phyloP scores from a whole-genome alignment of 2,888 invertebrate species.

The Nematopogon swammerdamellus region DNA sequence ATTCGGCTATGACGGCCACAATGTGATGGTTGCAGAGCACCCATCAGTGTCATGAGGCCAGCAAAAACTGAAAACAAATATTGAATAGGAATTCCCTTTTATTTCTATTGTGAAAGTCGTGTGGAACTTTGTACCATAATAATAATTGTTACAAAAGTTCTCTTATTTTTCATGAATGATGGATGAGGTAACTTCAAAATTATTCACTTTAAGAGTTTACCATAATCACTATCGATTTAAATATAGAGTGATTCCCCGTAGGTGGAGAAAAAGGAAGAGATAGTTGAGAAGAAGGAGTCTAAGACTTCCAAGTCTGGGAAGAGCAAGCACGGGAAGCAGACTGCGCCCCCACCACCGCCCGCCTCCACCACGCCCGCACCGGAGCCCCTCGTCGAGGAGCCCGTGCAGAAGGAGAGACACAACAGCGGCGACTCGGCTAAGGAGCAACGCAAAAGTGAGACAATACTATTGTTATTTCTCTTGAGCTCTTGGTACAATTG shows the following conservation, averaged over 20 bases:
- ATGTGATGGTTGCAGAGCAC: no score
- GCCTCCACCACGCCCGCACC: slow-evolving; percentile 14
- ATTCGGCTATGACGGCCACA: no score
- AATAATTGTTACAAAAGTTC: no score
- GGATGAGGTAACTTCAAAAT: no score
- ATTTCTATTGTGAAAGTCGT: no score
- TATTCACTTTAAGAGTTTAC: no score
- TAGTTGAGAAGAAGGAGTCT: slow-evolving; percentile 27
- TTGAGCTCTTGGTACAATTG: not conserved
- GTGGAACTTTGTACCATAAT: no score
- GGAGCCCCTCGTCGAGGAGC: slow-evolving; percentile 30
- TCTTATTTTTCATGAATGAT: no score
- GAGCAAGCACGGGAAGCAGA: slow-evolving; percentile 20
- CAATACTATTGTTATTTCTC: not conserved
- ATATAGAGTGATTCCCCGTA: not conserved
- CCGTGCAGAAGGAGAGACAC: slow-evolving; percentile 22
- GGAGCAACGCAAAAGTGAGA: slow-evolving; percentile 42
- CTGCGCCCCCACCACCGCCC: slow-evolving; percentile 18
- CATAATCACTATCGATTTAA: no score
- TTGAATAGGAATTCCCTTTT: no score
- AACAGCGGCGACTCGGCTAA: slow-evolving; percentile 32
- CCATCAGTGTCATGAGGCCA: no score
- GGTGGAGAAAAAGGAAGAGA: slow-evolving; percentile 35
- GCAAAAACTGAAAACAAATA: no score
- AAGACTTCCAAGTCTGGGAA: slow-evolving; percentile 17